phyloP scores from a whole-genome alignment of 2,888 invertebrate genomes.

The Drosophila anomelani region DNA sequence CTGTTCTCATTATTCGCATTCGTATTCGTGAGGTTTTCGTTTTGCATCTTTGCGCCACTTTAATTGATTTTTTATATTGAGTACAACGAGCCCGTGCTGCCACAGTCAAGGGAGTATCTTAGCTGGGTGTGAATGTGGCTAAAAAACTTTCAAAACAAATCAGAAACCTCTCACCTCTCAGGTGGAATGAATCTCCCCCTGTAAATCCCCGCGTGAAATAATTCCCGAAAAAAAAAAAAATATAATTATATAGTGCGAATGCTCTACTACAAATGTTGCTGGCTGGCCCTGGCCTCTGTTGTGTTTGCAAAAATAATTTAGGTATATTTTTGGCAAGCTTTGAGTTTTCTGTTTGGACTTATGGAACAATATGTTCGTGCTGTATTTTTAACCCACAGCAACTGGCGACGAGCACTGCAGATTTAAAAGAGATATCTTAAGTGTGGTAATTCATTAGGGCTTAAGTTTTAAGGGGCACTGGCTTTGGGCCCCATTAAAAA shows the following conservation, averaged over 20 bases:
- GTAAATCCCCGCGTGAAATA: constrained; percentile 15
- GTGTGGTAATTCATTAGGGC: constrained; percentile 6
- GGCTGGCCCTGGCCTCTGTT: constrained; percentile 22
- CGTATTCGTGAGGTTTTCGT: constrained; percentile 31
- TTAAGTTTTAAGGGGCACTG: constrained; percentile 20
- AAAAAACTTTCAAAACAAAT: constrained; percentile 6
- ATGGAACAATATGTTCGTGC: constrained; percentile 15
- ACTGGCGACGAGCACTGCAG: constrained; percentile 5
- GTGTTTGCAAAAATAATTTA: constrained; percentile 29
- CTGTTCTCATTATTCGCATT: constrained; percentile 38
- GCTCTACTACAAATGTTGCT: constrained; percentile 14
- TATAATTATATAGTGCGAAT: constrained; percentile 18
- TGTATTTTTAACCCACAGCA: constrained; percentile 15
- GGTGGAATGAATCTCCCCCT: not conserved
- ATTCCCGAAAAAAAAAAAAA: not conserved
- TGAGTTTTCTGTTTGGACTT: constrained; percentile 12
- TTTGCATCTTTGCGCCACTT: constrained; percentile 42
- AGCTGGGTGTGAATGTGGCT: constrained; percentile 3
- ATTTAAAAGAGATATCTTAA: constrained; percentile 1
- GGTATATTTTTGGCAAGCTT: constrained; percentile 48
- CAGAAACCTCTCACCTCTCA: not conserved
- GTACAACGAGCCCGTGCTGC: constrained; percentile 1
- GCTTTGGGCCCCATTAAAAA: constrained; percentile 35
- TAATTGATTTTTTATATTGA: constrained; percentile 42
- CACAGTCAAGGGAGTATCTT: constrained; percentile 5